These are phyloP conservation scores for Drosophila truncata DNA, from an alignment of 1,140 invertebrate genomes.

Conservation along the genomic window DNA sequence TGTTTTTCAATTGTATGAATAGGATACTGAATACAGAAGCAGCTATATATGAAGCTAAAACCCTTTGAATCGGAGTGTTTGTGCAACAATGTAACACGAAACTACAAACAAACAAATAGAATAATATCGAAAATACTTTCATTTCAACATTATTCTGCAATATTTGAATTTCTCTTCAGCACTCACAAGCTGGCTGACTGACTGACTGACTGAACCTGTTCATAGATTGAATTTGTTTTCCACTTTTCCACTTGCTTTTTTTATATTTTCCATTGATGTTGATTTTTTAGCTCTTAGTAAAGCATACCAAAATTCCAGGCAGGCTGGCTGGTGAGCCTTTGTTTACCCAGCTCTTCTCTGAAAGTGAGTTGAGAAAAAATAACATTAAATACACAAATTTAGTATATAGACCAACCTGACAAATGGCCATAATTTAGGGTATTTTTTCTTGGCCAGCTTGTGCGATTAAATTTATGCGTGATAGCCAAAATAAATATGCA, in stretches of 20 bases:
- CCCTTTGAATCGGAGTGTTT: conserved; percentile 52
- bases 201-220: conserved; percentile 31
- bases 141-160: conserved; percentile 56
- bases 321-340: conserved; percentile 44
- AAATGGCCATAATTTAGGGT: conserved; percentile 42
- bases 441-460: conserved; percentile 33
- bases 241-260: conserved; percentile 31
- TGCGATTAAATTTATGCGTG: conserved; percentile 54
- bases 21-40: background rate
- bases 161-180: conserved; percentile 60
- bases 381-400: conserved; percentile 3
- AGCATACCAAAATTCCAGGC: conserved; percentile 34
- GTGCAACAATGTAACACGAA: conserved; percentile 34
- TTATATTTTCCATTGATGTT: conserved; percentile 7
- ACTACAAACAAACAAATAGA: conserved; percentile 18
- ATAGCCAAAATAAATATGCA: conserved; percentile 56
- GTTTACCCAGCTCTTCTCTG: conserved; percentile 50
- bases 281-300: conserved; percentile 7
- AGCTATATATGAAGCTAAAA: conserved; percentile 1
- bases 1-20: background rate
- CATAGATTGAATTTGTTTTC: conserved; percentile 51
- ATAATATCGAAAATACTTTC: conserved; percentile 53
- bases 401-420: conserved; percentile 20
- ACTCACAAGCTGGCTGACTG: conserved; percentile 14
- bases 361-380: conserved; percentile 23